These are phyloP conservation scores for Macroramphosus scolopax DNA, from an alignment of 2,797 vertebrate genomes.

Conservation along the genomic window DNA sequence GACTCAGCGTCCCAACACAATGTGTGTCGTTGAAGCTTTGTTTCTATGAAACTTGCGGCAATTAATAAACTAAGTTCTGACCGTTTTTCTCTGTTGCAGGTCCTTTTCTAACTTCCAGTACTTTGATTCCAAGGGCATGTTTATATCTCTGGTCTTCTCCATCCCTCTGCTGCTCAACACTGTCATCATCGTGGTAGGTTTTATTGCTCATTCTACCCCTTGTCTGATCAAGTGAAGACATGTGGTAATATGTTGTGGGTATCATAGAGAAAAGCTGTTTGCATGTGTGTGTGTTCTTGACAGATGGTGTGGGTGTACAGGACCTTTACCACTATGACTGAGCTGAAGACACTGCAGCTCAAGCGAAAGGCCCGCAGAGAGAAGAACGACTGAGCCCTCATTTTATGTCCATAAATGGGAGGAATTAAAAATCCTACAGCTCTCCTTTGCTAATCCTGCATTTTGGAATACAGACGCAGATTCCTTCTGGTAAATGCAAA, in stretches of 20 bases:
- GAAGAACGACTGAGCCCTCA: conserved; percentile 64
- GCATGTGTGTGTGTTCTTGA: conserved; percentile 19
- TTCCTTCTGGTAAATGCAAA: conserved; percentile 35
- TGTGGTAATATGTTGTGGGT: background rate
- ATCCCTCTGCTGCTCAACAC: conserved; percentile 87
- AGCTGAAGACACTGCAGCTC: conserved; percentile 86
- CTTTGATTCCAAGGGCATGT: conserved; percentile 97
- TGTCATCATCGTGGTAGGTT: conserved; percentile 89
- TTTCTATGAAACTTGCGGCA: background rate
- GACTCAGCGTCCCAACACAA: background rate
- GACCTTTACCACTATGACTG: conserved; percentile 88
- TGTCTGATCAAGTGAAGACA: background rate
- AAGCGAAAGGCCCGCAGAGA: conserved; percentile 79
- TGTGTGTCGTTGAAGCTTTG: background rate
- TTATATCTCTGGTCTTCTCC: conserved; percentile 92
- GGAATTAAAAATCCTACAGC: conserved; percentile 9
- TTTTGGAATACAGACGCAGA: conserved; percentile 30
- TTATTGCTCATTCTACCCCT: background rate
- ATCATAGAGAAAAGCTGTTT: background rate
- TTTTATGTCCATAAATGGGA: conserved; percentile 31
- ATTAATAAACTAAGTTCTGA: background rate
- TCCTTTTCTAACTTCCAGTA: conserved; percentile 92
- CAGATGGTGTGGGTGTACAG: conserved; percentile 89
- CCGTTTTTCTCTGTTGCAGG: conserved; percentile 66
- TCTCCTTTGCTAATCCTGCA: conserved; percentile 37